Conservation (phyloP, 2,888 invertebrate genomes). For the Ophion obscuratus region DNA sequence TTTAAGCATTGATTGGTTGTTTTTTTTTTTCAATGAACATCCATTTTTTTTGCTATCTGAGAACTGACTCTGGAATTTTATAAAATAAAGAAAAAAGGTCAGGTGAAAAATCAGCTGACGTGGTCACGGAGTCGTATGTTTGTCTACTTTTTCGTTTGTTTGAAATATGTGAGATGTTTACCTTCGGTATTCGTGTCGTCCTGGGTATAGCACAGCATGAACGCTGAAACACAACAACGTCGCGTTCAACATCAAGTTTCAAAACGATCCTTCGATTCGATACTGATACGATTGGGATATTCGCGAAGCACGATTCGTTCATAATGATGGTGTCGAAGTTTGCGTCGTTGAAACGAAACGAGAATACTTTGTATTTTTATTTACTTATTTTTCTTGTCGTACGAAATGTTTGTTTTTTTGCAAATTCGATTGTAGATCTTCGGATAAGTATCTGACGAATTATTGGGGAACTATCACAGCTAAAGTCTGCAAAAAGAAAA, state of each 20-base stretch:
- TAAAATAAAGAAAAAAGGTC: not conserved
- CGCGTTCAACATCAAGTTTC: conserved; percentile 70
- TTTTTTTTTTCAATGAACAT: not conserved
- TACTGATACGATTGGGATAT: not conserved
- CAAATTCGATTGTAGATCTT: not conserved
- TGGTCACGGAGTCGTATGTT: not conserved
- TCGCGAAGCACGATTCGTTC: conserved; percentile 53
- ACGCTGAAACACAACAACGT: conserved; percentile 90
- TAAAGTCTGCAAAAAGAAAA: too few species aligned
- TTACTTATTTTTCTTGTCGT: too few species aligned
- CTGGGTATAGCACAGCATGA: conserved; percentile 97
- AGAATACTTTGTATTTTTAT: too few species aligned
- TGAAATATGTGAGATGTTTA: conserved; percentile 83
- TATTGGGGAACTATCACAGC: too few species aligned
- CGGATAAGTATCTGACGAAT: too few species aligned
- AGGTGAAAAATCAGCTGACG: conserved; percentile 4
- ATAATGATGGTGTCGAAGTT: conserved; percentile 7
- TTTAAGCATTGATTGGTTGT: not conserved
- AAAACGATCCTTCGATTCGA: conserved; percentile 53
- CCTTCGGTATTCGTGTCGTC: conserved; percentile 96
- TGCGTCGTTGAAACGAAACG: not conserved
- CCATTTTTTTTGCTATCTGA: not conserved
- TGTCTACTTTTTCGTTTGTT: not conserved
- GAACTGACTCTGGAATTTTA: not conserved
- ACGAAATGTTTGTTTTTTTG: not conserved